Evolutionary conservation across 2,888 invertebrate genomes (phyloP), one percentile per base, ranked within the genome.

Genomic region (Rutpela maculata): DNA sequence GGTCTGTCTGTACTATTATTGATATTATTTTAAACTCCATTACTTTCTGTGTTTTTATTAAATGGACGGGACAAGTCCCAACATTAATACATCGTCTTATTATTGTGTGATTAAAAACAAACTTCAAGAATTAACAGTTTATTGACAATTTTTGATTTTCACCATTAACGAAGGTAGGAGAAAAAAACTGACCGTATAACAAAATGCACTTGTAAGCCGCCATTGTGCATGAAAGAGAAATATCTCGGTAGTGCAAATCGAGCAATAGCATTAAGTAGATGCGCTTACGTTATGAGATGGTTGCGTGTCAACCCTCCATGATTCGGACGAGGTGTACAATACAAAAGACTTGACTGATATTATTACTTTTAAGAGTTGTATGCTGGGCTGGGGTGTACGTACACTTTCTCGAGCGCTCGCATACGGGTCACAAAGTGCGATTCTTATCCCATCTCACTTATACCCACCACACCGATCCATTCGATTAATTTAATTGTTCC

Each of bases 281-380:
- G 75, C 74, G 70, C 55, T 68, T 66, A 74, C 62, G 35, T 67
- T 76, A 75, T 77, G 78, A 73, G 76, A 75, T 66, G 65, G 74
- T 87, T 83, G 87, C 87, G 87, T 87, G 87, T 83, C 81, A 76
- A 81, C 71, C 78, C 75, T 70, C 87, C 86, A 86, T 87, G 86
- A 85, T 81, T 84, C 78, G 82, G 75, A 82, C 78, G 75, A 84
- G 84, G 83, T 84, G 77, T 76, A 87, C 83, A 85, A 85, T 86
- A 86, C 86, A 86, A 87, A 87, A 83, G 86, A 85, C 85, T 86
- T 87, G 86, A 87, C 86, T 86, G 84, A 86, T 87, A 88, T 88
- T 88, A 88, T 86, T 88, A 87, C 87, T 83, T 88, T 88, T 88
- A 85, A 87, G 86, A 86, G 84, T 83, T 81, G 81, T 81, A 82